These are phyloP conservation scores for Drosophila virilis DNA, from an alignment of 1,140 invertebrate species.

Conservation along the genomic window DNA sequence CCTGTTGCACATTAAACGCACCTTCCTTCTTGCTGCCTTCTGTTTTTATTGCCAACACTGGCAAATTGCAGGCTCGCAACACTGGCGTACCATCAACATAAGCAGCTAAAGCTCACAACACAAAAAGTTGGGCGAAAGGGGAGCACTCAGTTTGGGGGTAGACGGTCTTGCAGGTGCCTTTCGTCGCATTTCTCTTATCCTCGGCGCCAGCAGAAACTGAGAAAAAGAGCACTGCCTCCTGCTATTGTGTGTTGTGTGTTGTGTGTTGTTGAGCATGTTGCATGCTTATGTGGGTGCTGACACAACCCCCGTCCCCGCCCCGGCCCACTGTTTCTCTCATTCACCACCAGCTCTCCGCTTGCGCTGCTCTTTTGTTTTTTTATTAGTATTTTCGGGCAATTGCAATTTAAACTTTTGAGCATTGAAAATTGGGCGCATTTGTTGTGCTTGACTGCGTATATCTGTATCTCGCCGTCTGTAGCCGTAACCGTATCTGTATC, in stretches of 20 bases:
- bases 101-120: background rate
- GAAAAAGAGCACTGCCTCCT: background rate
- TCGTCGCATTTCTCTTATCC: constrained; percentile 39
- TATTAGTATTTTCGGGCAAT: constrained; percentile 27
- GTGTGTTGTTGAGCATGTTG: constrained; percentile 40
- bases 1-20: constrained; percentile 32
- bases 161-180: constrained; percentile 1
- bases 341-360: no score
- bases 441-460: constrained; percentile 20
- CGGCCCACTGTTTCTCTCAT: no score
- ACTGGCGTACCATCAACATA: background rate
- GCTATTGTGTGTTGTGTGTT: constrained; percentile 17
- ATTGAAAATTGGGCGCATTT: constrained; percentile 1
- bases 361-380: background rate
- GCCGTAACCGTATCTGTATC: constrained; percentile 7
- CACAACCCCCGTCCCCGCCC: background rate
- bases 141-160: background rate
- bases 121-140: background rate
- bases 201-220: constrained; percentile 15
- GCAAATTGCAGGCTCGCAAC: constrained; percentile 4
- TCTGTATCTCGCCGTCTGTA: background rate
- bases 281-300: constrained; percentile 30
- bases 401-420: constrained; percentile 22
- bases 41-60: constrained; percentile 16
- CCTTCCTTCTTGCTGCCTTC: constrained; percentile 3